Conservation (phyloP, 2,113 vertebrate genomes). For the Oreotrochilus melanogaster region DNA sequence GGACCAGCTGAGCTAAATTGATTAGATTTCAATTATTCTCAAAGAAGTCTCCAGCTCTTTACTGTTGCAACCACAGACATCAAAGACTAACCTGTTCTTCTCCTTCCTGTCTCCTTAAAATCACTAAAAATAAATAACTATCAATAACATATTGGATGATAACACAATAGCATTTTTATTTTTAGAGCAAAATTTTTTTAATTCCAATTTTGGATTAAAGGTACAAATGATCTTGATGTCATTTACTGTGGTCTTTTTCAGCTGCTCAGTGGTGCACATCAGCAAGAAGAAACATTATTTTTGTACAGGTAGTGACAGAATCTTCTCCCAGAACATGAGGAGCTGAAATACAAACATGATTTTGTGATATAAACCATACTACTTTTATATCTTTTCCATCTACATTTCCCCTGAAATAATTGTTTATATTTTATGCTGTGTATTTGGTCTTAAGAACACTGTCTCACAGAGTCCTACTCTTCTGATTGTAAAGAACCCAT, state of each 20-base stretch:
- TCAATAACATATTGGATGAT: conserved; percentile 61
- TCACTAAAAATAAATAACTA: conserved; percentile 73
- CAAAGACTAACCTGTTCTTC: conserved; percentile 38
- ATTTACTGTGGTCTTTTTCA: conserved; percentile 15
- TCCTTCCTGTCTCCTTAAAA: conserved; percentile 52
- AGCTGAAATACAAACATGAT: not conserved
- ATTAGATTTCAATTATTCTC: conserved; percentile 69
- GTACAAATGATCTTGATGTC: conserved; percentile 28
- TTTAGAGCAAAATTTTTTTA: conserved; percentile 40
- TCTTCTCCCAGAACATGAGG: not conserved
- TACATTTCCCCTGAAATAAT: not conserved
- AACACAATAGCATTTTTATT: conserved; percentile 42
- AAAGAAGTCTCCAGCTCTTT: conserved; percentile 32
- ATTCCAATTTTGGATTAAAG: conserved; percentile 60
- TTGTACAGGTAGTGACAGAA: not conserved
- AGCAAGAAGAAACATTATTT: conserved; percentile 15
- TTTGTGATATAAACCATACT: not conserved
- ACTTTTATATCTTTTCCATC: not conserved
- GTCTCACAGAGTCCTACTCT: not conserved
- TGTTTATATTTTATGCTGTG: not conserved
- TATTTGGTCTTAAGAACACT: not conserved
- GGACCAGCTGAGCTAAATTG: conserved; percentile 54
- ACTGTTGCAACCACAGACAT: conserved; percentile 40
- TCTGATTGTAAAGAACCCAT: not conserved
- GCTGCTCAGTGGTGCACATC: not conserved